Evolutionary conservation across 2,113 vertebrate species (phyloP).

Genomic region (Salvelinus namaycush): DNA sequence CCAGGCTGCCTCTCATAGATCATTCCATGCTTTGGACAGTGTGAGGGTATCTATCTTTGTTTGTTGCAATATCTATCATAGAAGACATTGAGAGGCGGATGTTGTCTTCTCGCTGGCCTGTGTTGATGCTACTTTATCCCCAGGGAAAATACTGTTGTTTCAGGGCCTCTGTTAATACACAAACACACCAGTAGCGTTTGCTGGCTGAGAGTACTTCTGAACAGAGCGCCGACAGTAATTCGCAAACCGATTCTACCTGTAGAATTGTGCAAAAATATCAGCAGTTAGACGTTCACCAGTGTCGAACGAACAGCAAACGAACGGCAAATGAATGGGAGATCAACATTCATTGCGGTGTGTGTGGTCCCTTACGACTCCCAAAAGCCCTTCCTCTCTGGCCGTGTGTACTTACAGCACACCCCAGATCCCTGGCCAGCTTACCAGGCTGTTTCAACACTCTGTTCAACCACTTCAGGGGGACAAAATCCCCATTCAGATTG

Average conservation of each 20-base stretch:
- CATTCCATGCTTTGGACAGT: not conserved
- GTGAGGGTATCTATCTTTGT: too few species aligned
- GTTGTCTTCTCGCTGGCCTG: constrained; percentile 1
- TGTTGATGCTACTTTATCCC: constrained; percentile 31
- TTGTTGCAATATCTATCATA: not conserved
- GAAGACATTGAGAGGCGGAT: constrained; percentile 8
- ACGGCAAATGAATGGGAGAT: too few species aligned
- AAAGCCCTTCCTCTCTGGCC: constrained; percentile 19
- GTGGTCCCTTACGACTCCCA: not conserved
- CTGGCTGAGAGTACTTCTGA: too few species aligned
- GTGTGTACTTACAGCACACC: not conserved
- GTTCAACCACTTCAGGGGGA: constrained; percentile 13
- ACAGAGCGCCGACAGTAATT: too few species aligned
- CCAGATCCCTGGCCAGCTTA: not conserved
- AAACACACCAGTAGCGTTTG: too few species aligned
- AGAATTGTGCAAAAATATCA: too few species aligned
- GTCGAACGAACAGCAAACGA: too few species aligned
- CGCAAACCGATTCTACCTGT: too few species aligned
- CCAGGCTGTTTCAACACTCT: constrained; percentile 23
- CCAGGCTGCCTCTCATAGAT: constrained; percentile 1
- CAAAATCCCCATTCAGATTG: constrained; percentile 26
- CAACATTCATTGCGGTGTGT: too few species aligned
- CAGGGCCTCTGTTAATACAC: not conserved
- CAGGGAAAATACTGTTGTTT: constrained; percentile 23
- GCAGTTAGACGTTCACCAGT: too few species aligned